These are phyloP conservation scores for Ameiurus melas DNA, from an alignment of 2,113 vertebrate species.

Conservation along the genomic window DNA sequence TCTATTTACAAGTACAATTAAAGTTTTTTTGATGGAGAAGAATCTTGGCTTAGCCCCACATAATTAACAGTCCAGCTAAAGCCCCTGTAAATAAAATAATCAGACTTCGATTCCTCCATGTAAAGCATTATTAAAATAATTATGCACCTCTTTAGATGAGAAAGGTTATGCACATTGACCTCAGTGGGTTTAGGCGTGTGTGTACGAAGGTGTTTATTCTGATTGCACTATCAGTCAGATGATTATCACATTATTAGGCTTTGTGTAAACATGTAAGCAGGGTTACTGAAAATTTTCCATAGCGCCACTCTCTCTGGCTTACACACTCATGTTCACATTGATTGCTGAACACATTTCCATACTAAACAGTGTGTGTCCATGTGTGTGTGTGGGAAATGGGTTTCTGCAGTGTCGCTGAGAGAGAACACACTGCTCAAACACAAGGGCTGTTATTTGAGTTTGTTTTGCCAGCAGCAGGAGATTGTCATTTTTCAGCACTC, in stretches of 20 bases:
- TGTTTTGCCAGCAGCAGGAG: constrained; percentile 33
- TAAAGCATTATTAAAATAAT: not conserved
- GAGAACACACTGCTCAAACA: constrained; percentile 15
- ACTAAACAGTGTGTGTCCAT: constrained; percentile 1
- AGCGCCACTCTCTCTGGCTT: not conserved
- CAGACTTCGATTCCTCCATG: not conserved
- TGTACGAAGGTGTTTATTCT: not conserved
- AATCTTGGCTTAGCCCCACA: no score
- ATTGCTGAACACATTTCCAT: constrained; percentile 23
- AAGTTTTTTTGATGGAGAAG: no score
- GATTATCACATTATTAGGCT: not conserved
- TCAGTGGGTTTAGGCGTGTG: not conserved
- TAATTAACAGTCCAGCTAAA: not conserved
- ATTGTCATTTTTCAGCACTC: constrained; percentile 31
- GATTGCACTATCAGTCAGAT: not conserved
- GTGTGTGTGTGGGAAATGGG: constrained; percentile 14
- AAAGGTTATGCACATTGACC: not conserved
- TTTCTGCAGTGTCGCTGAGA: not conserved
- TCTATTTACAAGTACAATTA: no score
- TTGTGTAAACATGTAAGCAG: not conserved
- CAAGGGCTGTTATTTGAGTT: constrained; percentile 25
- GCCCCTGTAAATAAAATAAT: not conserved
- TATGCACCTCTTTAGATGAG: not conserved
- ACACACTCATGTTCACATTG: constrained; percentile 15
- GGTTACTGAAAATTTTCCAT: not conserved